phyloP scores from a whole-genome alignment of 1,140 invertebrate species.

The Zaprionus nigranus region DNA sequence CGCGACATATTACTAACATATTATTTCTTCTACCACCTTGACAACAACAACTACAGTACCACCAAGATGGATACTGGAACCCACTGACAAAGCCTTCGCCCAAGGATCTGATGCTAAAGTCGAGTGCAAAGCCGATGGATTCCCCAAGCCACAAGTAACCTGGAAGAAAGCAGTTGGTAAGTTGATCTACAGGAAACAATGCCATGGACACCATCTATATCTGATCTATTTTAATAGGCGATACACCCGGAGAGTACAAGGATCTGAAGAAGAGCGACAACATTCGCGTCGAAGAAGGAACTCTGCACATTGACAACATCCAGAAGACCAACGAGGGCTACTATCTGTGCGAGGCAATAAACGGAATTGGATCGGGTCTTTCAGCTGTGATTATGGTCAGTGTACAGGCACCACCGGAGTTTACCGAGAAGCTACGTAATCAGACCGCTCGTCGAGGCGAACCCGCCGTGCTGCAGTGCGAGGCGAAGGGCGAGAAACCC shows the following conservation, averaged over 20 bases:
- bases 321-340: conserved; percentile 97
- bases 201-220: not conserved
- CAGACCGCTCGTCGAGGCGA: conserved; percentile 95
- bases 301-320: conserved; percentile 94
- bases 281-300: conserved; percentile 96
- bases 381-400: conserved; percentile 96
- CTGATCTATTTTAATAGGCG: conserved; percentile 86
- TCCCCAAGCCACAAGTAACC: conserved; percentile 95
- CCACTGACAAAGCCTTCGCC: conserved; percentile 97
- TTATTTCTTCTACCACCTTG: conserved; percentile 34
- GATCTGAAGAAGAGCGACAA: conserved; percentile 95
- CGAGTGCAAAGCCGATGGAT: conserved; percentile 98
- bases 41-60: conserved; percentile 89
- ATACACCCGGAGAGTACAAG: conserved; percentile 95
- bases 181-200: conserved; percentile 8
- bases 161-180: conserved; percentile 98
- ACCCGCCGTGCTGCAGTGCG: conserved; percentile 96
- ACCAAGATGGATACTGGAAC: conserved; percentile 97
- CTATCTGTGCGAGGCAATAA: conserved; percentile 97
- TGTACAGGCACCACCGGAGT: conserved; percentile 97
- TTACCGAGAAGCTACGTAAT: conserved; percentile 95
- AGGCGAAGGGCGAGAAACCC: conserved; percentile 98
- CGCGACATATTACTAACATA: conserved; percentile 61
- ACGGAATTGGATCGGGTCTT: conserved; percentile 96
- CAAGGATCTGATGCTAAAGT: conserved; percentile 96